Evolutionary conservation across 2,888 invertebrate genomes (phyloP), one percentile per base, ranked within the genome.

Genomic region (Synergus gifuensis): DNA sequence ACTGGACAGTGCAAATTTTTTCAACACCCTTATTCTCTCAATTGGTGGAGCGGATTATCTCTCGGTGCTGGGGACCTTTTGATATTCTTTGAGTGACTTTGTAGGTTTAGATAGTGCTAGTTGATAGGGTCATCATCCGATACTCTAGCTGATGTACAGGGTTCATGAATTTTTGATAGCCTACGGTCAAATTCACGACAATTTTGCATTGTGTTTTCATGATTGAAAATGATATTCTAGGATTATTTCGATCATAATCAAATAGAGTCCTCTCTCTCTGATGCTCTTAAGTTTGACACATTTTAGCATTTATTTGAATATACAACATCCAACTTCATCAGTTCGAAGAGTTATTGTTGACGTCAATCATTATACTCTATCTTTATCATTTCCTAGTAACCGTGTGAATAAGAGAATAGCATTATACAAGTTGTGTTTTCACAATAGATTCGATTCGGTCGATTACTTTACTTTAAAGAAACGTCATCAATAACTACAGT

Each of bases 1-100:
- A 64, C 64, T 64, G 81, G 77, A 80, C 78, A 76, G 79, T 60
- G 82, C 79, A 76, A 82, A 84, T 83, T 84, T 83, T 84, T 83
- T 78, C 80, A 80, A 79, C 83, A 81, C 81, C 78, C 79, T 82
- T 80, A 76, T 76, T 79, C 78, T 69, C 49, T 58, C 79, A 82
- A 79, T 67, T 80, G 60, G 80, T 76, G 28, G 67, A 42, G 66
- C 77, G 78, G 79, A 83, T 82, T 77, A 67, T 82, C 76, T 82
- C 79, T 83, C 76, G 64, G 22, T 22, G n/a, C n/a, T n/a, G 22
- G 60, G 60, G 60, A 60, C 60, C 60, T 60, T 11, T 18, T 11
- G 11, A 60, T 22, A 22, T 60, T 22, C 60, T 60, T 60, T 11
- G 60, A 22, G 22, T 60, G 11, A 22, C 11, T 18, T 22, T 60